Base-by-base conservation (phyloP, 2,797 vertebrate species). In the Sebastes dallii region DNA sequence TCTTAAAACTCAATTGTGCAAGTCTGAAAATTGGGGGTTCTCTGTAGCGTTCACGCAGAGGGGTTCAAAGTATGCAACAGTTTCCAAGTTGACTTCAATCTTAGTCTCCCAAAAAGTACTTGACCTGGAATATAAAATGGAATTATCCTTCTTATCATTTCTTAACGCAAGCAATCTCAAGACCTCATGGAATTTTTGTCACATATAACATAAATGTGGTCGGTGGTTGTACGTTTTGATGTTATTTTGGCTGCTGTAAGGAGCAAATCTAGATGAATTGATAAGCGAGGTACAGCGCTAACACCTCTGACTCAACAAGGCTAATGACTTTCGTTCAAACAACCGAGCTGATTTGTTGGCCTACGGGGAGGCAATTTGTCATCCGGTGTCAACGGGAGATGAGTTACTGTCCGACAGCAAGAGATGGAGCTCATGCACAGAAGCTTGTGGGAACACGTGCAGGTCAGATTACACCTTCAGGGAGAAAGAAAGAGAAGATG, bases 331-430 rank as follows among this genome's bases (percentile, higher is more conserved):
- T 20, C 4, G 0, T 39, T 79, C 50, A 68, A 55, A 78, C 42
- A 56, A 22, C 30, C 64, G 2, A 29, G 4, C 5, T 60, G 55
- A 39, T 72, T 69, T 60, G 16, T 27, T 70, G 39, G 70, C 76
- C 79, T 76, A 60, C 58, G 77, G 66, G 71, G 46, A 70, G 69
- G 74, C 62, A 83, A 90, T 90, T 89, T 88, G 90, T 90, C 89
- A 89, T 75, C 12, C 0, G 13, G n/a, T 68, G 66, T 86, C 75
- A 74, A 25, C 8, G 9, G 58, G 61, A 78, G 82, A 87, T 71
- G 60, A 86, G 76, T 69, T 88, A 62, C 77, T 67, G 81, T 85
- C 74, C 8, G 4, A 61, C 79, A 81, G 66, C 54, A 3, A 75
- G 77, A 77, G 52, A 74, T 54, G 58, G 56, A 71, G 64, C 59